A percentile compares a stretch with the other conserved stretches of the same genome.
Evolutionary conservation across 2,113 vertebrate species (phyloP).

Genomic region (Centrocercus urophasianus): DNA sequence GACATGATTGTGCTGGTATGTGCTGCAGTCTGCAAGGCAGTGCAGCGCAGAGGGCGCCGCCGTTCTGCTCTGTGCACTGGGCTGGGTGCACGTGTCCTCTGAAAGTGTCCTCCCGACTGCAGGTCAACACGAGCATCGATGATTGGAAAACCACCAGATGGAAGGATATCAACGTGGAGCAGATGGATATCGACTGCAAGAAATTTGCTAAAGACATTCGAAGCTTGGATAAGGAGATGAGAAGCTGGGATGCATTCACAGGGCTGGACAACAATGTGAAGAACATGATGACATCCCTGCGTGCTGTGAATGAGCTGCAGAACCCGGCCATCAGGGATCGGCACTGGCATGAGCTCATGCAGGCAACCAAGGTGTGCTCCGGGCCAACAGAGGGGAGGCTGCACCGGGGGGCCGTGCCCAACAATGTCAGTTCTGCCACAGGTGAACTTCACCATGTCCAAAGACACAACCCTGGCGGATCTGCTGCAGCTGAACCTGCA

Average conservation of each 20-base stretch:
- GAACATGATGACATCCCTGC: constrained; percentile 77
- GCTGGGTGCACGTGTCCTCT: neutral
- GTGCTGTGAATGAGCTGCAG: constrained; percentile 77
- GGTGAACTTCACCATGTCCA: constrained; percentile 84
- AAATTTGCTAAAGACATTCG: constrained; percentile 79
- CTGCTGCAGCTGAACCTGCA: constrained; percentile 80
- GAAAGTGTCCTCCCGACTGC: fast-evolving
- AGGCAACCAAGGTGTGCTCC: constrained; percentile 75
- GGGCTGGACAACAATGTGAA: constrained; percentile 79
- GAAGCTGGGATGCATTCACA: constrained; percentile 73
- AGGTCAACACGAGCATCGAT: constrained; percentile 75
- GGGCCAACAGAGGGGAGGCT: neutral
- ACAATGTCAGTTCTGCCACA: neutral
- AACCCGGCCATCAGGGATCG: constrained; percentile 79
- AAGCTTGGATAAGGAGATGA: constrained; percentile 77
- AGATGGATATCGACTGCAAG: constrained; percentile 80
- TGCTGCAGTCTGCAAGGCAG: fast-evolving
- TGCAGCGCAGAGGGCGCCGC: fast-evolving
- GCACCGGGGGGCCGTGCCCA: fast-evolving
- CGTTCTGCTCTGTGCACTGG: fast-evolving
- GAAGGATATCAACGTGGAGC: constrained; percentile 78
- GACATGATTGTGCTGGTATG: constrained; percentile 78
- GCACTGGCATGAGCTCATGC: constrained; percentile 83
- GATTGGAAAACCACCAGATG: constrained; percentile 81
- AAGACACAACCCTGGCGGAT: constrained; percentile 75